phyloP scores from a whole-genome alignment of 2,888 invertebrate genomes.

The Spilosoma lubricipeda region DNA sequence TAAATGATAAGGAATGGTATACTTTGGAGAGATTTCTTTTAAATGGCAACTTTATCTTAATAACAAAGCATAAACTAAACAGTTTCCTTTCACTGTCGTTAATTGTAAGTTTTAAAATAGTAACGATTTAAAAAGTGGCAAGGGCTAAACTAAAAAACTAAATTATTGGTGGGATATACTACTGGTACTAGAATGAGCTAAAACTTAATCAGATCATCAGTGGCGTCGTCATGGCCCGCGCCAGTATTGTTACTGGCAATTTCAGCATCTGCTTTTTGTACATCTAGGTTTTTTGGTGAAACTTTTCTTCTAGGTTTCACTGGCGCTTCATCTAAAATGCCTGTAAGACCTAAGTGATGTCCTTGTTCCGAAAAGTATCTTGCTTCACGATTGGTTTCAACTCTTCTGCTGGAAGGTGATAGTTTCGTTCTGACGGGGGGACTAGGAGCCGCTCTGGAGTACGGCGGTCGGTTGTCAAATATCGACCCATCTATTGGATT shows the following conservation, averaged over 20 bases:
- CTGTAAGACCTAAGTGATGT: conserved; percentile 64
- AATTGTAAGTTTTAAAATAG: conserved; percentile 6
- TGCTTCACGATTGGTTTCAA: conserved; percentile 60
- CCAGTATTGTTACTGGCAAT: conserved; percentile 40
- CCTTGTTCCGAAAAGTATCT: conserved; percentile 67
- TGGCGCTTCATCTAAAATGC: conserved; percentile 74
- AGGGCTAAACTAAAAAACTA: conserved; percentile 39
- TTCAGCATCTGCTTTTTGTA: conserved; percentile 49
- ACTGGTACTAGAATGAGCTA: conserved; percentile 48
- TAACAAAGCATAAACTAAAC: conserved; percentile 5
- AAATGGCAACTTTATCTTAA: conserved; percentile 5
- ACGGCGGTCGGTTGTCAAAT: conserved; percentile 76
- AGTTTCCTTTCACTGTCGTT: conserved; percentile 6
- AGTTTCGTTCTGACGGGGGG: conserved; percentile 78
- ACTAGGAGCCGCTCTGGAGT: conserved; percentile 79
- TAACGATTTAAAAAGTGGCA: conserved; percentile 38
- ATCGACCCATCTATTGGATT: conserved; percentile 70
- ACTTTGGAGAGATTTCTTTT: neutral
- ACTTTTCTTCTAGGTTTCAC: conserved; percentile 77
- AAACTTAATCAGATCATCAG: conserved; percentile 81
- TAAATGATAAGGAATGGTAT: neutral
- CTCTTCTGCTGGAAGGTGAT: conserved; percentile 65
- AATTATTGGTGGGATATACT: conserved; percentile 57
- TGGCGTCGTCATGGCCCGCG: conserved; percentile 50
- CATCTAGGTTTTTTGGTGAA: conserved; percentile 68